Base-by-base conservation (phyloP, 2,113 vertebrate species). In the Anarrhichthys ocellatus region DNA sequence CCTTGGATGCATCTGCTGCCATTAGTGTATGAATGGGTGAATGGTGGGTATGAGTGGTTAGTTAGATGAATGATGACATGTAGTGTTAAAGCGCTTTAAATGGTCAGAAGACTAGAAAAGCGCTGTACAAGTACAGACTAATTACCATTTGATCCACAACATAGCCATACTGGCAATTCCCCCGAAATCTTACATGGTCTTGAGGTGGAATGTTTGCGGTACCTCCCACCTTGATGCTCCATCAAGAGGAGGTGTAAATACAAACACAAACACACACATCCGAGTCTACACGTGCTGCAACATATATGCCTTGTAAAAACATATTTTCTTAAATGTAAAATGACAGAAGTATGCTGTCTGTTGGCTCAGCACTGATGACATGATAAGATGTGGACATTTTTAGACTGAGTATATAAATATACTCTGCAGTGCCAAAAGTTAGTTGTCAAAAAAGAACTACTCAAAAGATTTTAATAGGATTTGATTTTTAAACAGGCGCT, bases 321-420 rank as follows among this genome's bases (percentile, higher is more conserved):
- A 3, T n/a, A 29, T 71, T 52, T 72, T 8, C 22, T 61, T 63
- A 24, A 40, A n/a, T 44, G n/a, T 66, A 52, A 10, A 70, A 62
- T 24, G 42, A 63, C n/a, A 50, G 10, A 40, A 63, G 46, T 56
- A n/a, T 64, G 44, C 56, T 52, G 17, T 29, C 36, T 34, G 11
- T 52, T 63, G 20, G 24, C 34, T 56, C 34, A 72, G 34, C 24
- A 24, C 20, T 36, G 22, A 27, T 17, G 34, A n/a, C 65, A 32
- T 63, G 29, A 46, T 20, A 17, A 0, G 14, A 0, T 78, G 42
- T 18, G 1, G 6, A 34, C 32, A 58, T 32, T 11, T 58, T 63
- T 27, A 14, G 52, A 75, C 22, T 36, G 40, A 69, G 54, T 5
- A 54, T 32, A 42, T 66, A 29, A 58, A 80, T 73, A 52, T 29